phyloP scores from a whole-genome alignment of 2,888 invertebrate species.

The Graphium colonna region DNA sequence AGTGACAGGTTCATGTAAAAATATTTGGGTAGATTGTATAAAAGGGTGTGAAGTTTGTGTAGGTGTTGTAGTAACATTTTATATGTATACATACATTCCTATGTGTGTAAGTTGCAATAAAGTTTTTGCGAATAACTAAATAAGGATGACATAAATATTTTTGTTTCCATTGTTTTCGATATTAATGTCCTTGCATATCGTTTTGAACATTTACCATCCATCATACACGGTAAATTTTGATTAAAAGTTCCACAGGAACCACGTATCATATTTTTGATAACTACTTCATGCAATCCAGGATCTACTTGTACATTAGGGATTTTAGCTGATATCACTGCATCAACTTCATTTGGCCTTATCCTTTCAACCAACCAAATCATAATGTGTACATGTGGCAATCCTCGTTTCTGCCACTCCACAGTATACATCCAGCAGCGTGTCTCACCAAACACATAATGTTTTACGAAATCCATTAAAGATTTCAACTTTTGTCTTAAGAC shows the following conservation, averaged over 20 bases:
- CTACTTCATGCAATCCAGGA: conserved; percentile 25
- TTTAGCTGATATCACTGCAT: conserved; percentile 27
- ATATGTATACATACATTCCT: too few species aligned
- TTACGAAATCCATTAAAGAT: conserved; percentile 29
- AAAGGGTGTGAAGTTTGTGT: too few species aligned
- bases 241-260: conserved; percentile 29
- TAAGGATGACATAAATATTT: too few species aligned
- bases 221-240: conserved; percentile 26
- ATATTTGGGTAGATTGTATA: too few species aligned
- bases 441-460: conserved; percentile 29
- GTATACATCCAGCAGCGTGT: conserved; percentile 31
- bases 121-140: too few species aligned
- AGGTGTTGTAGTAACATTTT: too few species aligned
- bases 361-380: conserved; percentile 28
- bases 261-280: conserved; percentile 30
- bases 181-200: conserved; percentile 24
- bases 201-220: conserved; percentile 27
- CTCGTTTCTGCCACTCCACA: conserved; percentile 31
- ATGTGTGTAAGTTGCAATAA: too few species aligned
- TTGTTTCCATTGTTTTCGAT: conserved; percentile 4
- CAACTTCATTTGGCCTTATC: conserved; percentile 31
- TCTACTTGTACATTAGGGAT: conserved; percentile 26
- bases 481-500: conserved; percentile 30
- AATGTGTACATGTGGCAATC: conserved; percentile 29
- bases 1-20: too few species aligned